Conservation (phyloP, 2,888 invertebrate genomes). For the Limnephilus lunatus region DNA sequence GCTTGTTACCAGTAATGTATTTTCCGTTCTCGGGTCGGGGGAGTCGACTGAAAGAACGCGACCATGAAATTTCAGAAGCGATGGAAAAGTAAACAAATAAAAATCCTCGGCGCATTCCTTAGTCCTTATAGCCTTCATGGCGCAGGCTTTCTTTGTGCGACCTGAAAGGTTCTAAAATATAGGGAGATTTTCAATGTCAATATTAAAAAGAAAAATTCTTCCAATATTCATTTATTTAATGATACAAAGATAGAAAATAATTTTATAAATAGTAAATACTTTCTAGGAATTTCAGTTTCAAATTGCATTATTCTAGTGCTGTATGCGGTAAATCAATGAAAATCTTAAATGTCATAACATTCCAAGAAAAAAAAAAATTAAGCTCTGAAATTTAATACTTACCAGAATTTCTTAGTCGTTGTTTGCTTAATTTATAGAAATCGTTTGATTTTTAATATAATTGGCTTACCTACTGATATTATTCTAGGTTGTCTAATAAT, state of each 20-base stretch:
- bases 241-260: background rate
- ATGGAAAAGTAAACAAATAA: slow-evolving; percentile 17
- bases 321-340: no score
- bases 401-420: no score
- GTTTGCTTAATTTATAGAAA: no score
- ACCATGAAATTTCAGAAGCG: slow-evolving; percentile 13
- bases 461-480: no score
- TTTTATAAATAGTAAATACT: background rate
- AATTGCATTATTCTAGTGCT: no score
- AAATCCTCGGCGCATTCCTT: background rate
- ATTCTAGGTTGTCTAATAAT: no score
- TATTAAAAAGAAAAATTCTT: background rate
- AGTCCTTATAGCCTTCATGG: background rate
- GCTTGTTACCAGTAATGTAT: slow-evolving; percentile 52
- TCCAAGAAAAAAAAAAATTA: no score
- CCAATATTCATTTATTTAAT: background rate
- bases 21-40: slow-evolving; percentile 35
- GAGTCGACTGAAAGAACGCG: slow-evolving; percentile 18
- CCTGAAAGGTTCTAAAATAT: background rate
- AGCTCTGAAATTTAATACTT: no score
- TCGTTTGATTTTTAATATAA: no score
- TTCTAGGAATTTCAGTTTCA: background rate
- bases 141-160: slow-evolving; percentile 5
- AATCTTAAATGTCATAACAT: no score
- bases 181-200: background rate